Evolutionary conservation across 2,113 vertebrate genomes (phyloP), one percentile per base, ranked within the genome.

Genomic region (Castor canadensis): DNA sequence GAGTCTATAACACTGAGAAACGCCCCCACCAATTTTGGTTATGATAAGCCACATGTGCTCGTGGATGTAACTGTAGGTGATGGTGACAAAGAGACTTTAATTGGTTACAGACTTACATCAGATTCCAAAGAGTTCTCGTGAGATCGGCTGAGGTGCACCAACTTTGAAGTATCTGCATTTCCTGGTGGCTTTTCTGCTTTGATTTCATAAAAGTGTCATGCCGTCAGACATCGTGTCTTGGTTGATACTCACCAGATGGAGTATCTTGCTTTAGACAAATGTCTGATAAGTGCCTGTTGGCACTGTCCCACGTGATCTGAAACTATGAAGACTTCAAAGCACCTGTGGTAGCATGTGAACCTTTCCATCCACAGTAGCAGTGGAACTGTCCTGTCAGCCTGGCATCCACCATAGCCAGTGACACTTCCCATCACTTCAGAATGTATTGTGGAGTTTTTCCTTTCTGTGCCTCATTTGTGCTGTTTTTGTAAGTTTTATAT

Each of bases 31-130:
- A 96, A 97, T 40, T 98, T 97, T 62, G 98, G 98, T 71, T 99
- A 99, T 12, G 98, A 99, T 89, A 98, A 98, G 58, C 98, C 98
- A 2, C 98, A 98, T 0, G 97, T 98, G 52, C 94, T 98, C 0
- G 89, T 98, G 69, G 95, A 98, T 30, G 6, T 97, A 71, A 60
- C 97, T 30, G 76, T 98, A 47, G 98, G 98, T 22, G 89, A 97
- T 43, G 96, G 58, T 30, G 96, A 84, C 62, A 97, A 98, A 1
- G 98, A 98, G 73, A 94, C 98, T 88, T 95, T 98, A 81, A 95
- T 97, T 83, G 98, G 97, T 19, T 98, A 98, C 11, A 98, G 97
- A 40, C 96, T 26, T 0, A 30, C 98, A 47, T 91, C 77, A 43
- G 89, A 87, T 90, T 6, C 95, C 54, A 49, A 19, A 60, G 91